These are phyloP conservation scores for Gallirallus australis DNA, from an alignment of 2,797 vertebrate species.

Conservation along the genomic window DNA sequence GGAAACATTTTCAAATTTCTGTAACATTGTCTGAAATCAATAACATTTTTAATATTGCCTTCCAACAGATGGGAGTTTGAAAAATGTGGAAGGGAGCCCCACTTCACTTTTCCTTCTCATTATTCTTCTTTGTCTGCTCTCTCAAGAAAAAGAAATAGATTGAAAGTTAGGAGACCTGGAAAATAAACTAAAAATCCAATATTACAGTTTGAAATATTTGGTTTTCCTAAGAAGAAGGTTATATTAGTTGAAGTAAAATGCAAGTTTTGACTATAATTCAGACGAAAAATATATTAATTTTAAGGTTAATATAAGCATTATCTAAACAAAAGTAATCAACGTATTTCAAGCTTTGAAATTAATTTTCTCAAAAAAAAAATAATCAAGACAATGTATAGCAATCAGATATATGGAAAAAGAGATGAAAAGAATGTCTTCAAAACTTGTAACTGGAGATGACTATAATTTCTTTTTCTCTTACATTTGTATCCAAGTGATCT, in stretches of 20 bases:
- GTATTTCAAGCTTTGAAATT: not conserved
- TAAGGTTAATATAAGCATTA: not conserved
- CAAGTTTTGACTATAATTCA: not conserved
- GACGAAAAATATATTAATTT: not conserved
- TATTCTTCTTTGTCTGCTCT: not conserved
- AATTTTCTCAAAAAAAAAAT: not conserved
- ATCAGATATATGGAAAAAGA: not conserved
- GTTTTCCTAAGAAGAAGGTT: not conserved
- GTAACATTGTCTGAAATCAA: not conserved
- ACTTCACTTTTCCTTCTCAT: not conserved
- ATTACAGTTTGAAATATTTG: not conserved
- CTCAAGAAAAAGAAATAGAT: not conserved
- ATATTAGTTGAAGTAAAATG: not conserved
- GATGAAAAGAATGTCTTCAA: not conserved
- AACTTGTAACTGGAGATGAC: not conserved
- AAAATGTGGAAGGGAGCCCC: not conserved
- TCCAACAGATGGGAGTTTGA: not conserved
- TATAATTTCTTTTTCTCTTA: not conserved
- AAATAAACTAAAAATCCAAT: not conserved
- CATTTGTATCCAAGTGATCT: not conserved
- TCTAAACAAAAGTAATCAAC: not conserved
- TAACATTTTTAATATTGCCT: not conserved
- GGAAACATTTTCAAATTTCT: not conserved
- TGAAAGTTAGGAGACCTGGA: not conserved
- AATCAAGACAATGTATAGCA: not conserved